Evolutionary conservation across 2,797 vertebrate genomes (phyloP), one percentile per base, ranked within the genome.

Genomic region (Microctenopoma stevenorrisi): DNA sequence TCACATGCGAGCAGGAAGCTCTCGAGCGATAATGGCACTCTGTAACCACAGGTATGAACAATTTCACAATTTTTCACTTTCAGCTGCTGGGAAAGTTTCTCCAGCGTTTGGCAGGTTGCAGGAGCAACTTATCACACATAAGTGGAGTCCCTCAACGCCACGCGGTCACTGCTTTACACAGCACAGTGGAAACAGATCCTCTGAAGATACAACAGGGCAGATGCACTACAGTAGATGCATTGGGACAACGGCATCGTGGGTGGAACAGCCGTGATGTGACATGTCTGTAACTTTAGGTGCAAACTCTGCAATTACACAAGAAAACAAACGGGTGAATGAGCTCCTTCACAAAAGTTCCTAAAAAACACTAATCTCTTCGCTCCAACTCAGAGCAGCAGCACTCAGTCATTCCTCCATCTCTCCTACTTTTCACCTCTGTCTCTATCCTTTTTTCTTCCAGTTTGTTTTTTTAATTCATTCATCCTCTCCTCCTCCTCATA

Each of bases 361-460:
- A 88, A 84, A 68, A 73, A 87, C 72, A 74, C 91, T 76, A 74
- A 87, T 83, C 64, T 91, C 86, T 89, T 93, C 83, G 85, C 88
- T 92, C 89, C 92, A 87, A 93, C 91, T 90, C 93, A 90, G 92
- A 95, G 95, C 94, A 95, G 95, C 95, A 94, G 93, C 91, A 89
- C 85, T 90, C 85, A 88, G 89, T 89, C 78, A 76, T 79, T 82
- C 77, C 49, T 60, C 77, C 61, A 68, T 59, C 81, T 72, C 81
- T 56, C 67, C 77, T 64, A 68, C 68, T 56, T 73, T 68, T 67
- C 69, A 71, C 77, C 77, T 82, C 74, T 80, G 70, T 82, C 68
- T 81, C 74, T 80, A 73, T 82, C 68, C 80, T 80, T 57, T 53
- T 78, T 84, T 79, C 74, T 88, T 89, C 85, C 84, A 87, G 87